A percentile compares a stretch with the other conserved stretches of the same genome.
Evolutionary conservation across 2,888 invertebrate species (phyloP).

Genomic region (Apantesis nais): DNA sequence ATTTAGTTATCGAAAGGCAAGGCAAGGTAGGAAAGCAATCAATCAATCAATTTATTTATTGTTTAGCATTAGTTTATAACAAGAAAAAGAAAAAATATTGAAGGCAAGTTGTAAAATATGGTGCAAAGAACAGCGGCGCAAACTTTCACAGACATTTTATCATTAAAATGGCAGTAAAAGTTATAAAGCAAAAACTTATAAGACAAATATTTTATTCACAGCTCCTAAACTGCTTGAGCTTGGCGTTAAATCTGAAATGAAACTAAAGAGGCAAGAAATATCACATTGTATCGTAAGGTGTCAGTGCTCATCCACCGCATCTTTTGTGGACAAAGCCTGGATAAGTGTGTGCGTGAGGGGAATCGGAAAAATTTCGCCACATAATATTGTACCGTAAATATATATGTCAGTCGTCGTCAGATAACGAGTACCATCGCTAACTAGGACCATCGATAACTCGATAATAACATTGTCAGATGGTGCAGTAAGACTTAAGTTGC

Average conservation of each 20-base stretch:
- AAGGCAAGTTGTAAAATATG: neutral
- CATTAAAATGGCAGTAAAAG: too few relatives aligned
- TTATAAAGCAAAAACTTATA: too few relatives aligned
- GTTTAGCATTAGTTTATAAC: neutral
- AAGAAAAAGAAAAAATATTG: neutral
- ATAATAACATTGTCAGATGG: neutral
- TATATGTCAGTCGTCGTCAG: neutral
- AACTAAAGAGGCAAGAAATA: neutral
- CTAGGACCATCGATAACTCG: neutral
- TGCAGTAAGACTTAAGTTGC: too few relatives aligned
- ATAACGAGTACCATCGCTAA: neutral
- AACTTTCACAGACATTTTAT: neutral
- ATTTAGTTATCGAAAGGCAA: too few relatives aligned
- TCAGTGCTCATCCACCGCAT: neutral
- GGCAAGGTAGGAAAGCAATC: too few relatives aligned
- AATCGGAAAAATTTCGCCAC: neutral
- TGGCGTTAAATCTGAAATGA: neutral
- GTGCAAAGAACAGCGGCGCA: neutral
- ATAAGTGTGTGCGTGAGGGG: neutral
- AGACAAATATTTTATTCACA: neutral
- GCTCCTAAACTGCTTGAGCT: neutral
- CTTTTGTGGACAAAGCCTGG: neutral
- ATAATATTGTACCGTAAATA: neutral
- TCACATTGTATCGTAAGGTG: neutral
- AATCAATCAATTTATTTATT: neutral